Conservation (phyloP, 2,888 invertebrate species). For the Eretmocerus hayati region DNA sequence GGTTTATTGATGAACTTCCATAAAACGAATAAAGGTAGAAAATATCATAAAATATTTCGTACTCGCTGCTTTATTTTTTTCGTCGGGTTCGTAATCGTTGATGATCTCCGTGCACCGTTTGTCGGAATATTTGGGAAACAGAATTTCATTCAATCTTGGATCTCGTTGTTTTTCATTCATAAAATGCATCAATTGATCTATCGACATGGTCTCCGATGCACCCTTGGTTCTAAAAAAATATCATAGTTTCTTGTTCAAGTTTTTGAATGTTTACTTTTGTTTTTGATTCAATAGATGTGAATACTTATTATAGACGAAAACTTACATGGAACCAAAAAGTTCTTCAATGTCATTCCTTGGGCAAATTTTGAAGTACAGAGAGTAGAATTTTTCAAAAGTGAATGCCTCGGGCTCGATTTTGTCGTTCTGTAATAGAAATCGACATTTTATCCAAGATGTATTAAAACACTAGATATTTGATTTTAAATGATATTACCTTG, state of each 20-base stretch:
- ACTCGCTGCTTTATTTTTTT: constrained; percentile 45
- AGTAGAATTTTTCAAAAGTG: constrained; percentile 63
- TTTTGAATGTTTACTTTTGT: background rate
- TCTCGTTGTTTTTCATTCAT: constrained; percentile 62
- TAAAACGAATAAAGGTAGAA: too few relatives aligned
- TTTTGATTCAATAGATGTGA: background rate
- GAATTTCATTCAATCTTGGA: constrained; percentile 62
- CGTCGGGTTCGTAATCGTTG: constrained; percentile 53
- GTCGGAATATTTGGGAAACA: constrained; percentile 59
- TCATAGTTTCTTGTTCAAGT: background rate
- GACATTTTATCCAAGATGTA: too few relatives aligned
- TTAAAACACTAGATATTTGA: too few relatives aligned
- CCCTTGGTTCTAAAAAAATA: constrained; percentile 46
- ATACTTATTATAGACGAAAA: background rate
- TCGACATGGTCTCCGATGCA: constrained; percentile 48
- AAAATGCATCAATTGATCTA: constrained; percentile 52
- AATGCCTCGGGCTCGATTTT: constrained; percentile 60
- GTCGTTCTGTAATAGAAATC: constrained; percentile 51
- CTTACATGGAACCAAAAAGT: constrained; percentile 58
- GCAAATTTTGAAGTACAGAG: constrained; percentile 62
- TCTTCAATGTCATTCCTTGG: constrained; percentile 65
- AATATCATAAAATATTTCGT: too few relatives aligned
- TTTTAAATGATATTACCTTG: too few relatives aligned
- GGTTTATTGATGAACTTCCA: too few relatives aligned
- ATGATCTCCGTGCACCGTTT: constrained; percentile 57